These are phyloP conservation scores for Simalia tracyae DNA, from an alignment of 2,797 vertebrate genomes.

Conservation along the genomic window DNA sequence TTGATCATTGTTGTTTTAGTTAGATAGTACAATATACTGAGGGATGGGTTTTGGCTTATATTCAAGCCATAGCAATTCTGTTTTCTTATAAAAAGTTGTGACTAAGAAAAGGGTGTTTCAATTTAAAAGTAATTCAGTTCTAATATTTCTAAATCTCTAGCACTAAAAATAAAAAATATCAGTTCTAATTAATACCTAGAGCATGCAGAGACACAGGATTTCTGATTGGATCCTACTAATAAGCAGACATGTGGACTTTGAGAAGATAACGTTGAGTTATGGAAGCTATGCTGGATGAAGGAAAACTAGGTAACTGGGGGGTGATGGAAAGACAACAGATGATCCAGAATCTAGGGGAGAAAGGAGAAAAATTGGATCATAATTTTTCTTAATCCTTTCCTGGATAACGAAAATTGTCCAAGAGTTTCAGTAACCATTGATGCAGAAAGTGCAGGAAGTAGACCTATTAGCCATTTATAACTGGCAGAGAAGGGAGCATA, in stretches of 20 bases:
- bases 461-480: neutral
- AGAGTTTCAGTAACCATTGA: neutral
- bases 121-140: neutral
- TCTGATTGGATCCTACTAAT: neutral
- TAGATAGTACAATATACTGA: slow-evolving; percentile 4
- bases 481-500: neutral
- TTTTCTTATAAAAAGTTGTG: neutral
- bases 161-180: neutral
- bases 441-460: neutral
- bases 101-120: slow-evolving; percentile 15
- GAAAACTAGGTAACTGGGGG: neutral
- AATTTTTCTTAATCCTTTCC: neutral
- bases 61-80: neutral
- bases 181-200: neutral
- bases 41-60: slow-evolving; percentile 7
- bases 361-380: neutral
- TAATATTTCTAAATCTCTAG: neutral
- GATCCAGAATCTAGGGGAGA: neutral
- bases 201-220: neutral
- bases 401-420: neutral
- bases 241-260: neutral
- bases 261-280: neutral
- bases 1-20: slow-evolving; percentile 24
- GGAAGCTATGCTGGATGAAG: neutral
- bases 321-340: neutral